These are phyloP conservation scores for Tragelaphus imberbis DNA, from an alignment of 2,113 vertebrate species.

Conservation along the genomic window DNA sequence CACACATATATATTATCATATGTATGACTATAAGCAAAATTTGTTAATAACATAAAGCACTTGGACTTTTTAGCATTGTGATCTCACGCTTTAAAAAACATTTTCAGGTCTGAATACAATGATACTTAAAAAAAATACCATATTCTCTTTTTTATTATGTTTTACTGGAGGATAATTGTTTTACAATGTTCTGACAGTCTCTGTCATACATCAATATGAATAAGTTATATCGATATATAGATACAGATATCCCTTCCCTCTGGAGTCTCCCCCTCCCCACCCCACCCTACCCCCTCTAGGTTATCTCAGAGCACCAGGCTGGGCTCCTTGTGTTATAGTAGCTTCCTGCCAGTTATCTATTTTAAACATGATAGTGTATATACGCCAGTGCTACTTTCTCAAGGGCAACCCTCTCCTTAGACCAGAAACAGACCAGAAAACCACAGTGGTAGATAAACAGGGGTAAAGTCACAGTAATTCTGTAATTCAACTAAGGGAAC, in stretches of 20 bases:
- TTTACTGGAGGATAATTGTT: neutral
- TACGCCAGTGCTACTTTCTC: neutral
- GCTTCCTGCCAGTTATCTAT: neutral
- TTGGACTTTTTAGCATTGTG: neutral
- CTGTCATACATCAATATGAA: neutral
- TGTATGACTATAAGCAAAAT: neutral
- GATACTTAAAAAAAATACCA: neutral
- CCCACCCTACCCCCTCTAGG: neutral
- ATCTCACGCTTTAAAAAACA: neutral
- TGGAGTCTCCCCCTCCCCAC: neutral
- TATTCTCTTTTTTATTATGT: neutral
- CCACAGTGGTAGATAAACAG: neutral
- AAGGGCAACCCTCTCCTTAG: neutral
- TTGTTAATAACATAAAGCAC: neutral
- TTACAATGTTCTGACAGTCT: neutral
- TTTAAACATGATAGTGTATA: neutral
- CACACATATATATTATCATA: neutral
- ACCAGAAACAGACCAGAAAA: neutral
- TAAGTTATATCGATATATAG: neutral
- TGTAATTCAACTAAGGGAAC: neutral
- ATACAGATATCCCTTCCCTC: neutral
- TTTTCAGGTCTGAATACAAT: neutral
- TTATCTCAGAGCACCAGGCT: neutral
- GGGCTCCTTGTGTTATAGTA: neutral
- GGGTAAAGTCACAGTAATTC: neutral